Evolutionary conservation across 1,140 invertebrate species (phyloP), one percentile per base, ranked within the genome.

Genomic region (Pachyrhynchus sulphureomaculatus): DNA sequence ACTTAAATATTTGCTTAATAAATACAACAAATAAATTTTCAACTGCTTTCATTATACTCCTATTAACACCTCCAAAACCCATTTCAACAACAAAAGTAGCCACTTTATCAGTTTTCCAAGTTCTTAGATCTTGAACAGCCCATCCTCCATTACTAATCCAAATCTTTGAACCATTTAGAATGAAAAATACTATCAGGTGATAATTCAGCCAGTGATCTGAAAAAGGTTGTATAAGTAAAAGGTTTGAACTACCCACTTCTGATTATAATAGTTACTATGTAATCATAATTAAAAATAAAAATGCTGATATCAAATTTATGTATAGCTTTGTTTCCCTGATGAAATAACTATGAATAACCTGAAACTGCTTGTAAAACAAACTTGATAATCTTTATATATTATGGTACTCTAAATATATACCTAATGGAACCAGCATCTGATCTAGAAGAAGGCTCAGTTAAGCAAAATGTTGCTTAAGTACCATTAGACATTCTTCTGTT

Each of bases 121-220:
- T 91, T 71, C 84, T 83, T 48, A 85, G 79, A 76, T 91, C 85
- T 26, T 77, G 82, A 0, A 90, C 91, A 13, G 97, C 96, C 67
- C 96, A 79, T 26, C 96, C 96, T 44, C 97, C 98, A 79, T 99
- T 99, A 69, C 92, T 96, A 71, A 99, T 99, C 96, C 96, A 99
- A 71, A 99, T 95, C 82, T 99, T 99, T 62, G 90, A 93, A 15
- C 97, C 98, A 82, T 99, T 99, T 0, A 99, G 77, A 58, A 98
- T 84, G 72, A 88, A 99, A 77, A 98, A 90, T 91, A 0, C 94
- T 93, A 79, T 98, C 95, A 3, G 84, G 78, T 24, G 92, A 91
- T 65, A 92, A 86, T 2, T 91, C 88, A 12, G 96, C 96, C 68
- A 86, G 83, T 29, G 85, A 86, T 72, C 84, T 84, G 72, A 68